Evolutionary conservation across 2,797 vertebrate genomes (phyloP).

Genomic region (Melanotaenia boesemani): DNA sequence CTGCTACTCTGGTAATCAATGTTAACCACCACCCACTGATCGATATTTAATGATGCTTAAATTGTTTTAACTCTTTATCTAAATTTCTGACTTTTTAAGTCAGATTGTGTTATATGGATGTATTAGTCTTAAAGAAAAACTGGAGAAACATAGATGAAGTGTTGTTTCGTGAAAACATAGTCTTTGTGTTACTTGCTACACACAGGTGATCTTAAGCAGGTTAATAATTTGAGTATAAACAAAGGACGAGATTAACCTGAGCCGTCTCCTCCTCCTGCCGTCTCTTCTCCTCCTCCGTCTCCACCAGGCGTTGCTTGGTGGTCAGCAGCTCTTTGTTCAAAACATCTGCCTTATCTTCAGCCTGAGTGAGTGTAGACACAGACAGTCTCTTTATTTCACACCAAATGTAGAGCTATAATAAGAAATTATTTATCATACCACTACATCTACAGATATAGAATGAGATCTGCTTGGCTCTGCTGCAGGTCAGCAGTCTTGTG

Average conservation of each 20-base stretch:
- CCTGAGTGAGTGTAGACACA: constrained; percentile 76
- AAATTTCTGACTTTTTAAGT: too few species aligned
- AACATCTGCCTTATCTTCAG: constrained; percentile 97
- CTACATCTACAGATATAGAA: neutral
- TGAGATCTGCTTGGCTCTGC: neutral
- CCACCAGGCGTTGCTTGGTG: constrained; percentile 95
- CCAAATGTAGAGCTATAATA: neutral
- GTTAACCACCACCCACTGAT: too few species aligned
- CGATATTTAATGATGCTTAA: neutral
- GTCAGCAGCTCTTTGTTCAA: constrained; percentile 96
- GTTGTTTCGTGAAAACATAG: too few species aligned
- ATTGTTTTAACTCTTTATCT: too few species aligned
- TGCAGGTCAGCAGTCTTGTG: neutral
- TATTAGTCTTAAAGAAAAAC: too few species aligned
- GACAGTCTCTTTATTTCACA: neutral
- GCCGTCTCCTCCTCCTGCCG: constrained; percentile 96
- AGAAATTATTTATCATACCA: too few species aligned
- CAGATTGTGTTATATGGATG: too few species aligned
- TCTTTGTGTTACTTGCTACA: neutral
- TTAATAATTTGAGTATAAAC: neutral
- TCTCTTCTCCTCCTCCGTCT: constrained; percentile 95
- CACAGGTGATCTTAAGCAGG: too few species aligned
- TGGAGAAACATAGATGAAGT: too few species aligned
- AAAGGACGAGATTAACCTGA: constrained; percentile 83
- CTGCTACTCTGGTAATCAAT: too few species aligned